Conservation (phyloP, 2,797 vertebrate species). For the Peromyscus aztecus region DNA sequence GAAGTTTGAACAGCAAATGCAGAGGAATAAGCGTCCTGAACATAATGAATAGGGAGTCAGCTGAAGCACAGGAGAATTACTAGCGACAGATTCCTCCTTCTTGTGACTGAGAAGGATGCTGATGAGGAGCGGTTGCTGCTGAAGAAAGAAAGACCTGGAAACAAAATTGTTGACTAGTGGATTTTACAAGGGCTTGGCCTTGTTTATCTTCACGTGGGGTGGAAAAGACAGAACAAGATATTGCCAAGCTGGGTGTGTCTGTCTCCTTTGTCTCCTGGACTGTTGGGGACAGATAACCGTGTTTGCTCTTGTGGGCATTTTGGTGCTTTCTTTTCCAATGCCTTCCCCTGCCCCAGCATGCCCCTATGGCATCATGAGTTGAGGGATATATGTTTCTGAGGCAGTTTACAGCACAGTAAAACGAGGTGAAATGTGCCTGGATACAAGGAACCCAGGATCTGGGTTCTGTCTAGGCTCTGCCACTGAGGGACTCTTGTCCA, state of each 20-base stretch:
- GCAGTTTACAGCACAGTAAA: no score
- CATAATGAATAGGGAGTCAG: neutral
- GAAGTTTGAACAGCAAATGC: neutral
- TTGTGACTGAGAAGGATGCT: neutral
- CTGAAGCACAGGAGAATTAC: neutral
- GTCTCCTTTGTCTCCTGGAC: neutral
- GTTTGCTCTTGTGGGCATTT: neutral
- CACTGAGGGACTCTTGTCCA: neutral
- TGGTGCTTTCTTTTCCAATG: neutral
- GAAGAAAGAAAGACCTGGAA: constrained; percentile 5
- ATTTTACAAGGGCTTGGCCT: neutral
- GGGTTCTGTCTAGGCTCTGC: neutral
- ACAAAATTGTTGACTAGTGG: neutral
- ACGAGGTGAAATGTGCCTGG: neutral
- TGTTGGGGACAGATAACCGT: constrained; percentile 10
- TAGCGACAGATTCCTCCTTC: neutral
- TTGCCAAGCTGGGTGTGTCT: neutral
- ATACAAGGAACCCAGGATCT: neutral
- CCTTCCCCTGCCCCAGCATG: neutral
- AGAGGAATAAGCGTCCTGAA: neutral
- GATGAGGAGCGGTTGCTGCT: neutral
- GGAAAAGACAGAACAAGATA: neutral
- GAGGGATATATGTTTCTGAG: neutral
- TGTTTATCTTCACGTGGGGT: neutral
- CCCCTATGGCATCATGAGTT: neutral